phyloP scores from a whole-genome alignment of 2,888 invertebrate species.

The Nemapogon koenigi region DNA sequence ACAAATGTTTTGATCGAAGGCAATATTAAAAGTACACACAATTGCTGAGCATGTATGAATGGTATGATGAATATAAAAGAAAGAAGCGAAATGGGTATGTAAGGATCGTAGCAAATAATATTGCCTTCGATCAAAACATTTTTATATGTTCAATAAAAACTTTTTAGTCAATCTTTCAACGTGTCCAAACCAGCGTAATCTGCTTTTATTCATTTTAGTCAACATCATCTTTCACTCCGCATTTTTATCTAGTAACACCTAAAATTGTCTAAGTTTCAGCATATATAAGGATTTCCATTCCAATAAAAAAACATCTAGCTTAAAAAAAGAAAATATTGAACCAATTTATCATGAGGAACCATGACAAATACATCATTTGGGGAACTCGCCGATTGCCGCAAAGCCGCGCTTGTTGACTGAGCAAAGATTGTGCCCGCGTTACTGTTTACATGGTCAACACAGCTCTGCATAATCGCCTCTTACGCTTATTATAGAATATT shows the following conservation, averaged over 20 bases:
- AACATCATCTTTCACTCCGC: too few relatives aligned
- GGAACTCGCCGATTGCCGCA: not conserved
- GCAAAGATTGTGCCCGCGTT: slow-evolving; percentile 33
- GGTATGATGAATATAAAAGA: too few relatives aligned
- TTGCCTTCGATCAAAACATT: too few relatives aligned
- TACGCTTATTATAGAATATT: slow-evolving; percentile 25
- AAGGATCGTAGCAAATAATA: too few relatives aligned
- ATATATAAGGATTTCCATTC: not conserved
- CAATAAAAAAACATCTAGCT: not conserved
- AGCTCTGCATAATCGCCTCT: slow-evolving; percentile 45
- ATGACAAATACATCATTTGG: slow-evolving; percentile 1
- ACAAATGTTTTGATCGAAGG: too few relatives aligned
- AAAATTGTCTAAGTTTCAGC: not conserved
- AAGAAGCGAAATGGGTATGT: too few relatives aligned
- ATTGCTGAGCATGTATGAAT: too few relatives aligned
- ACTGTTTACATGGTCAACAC: slow-evolving; percentile 41
- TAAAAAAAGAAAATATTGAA: not conserved
- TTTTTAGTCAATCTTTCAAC: too few relatives aligned
- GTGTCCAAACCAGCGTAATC: too few relatives aligned
- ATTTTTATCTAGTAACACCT: not conserved
- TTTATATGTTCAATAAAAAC: too few relatives aligned
- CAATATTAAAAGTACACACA: too few relatives aligned
- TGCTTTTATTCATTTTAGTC: too few relatives aligned
- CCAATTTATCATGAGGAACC: not conserved
- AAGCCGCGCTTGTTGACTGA: slow-evolving; percentile 27